Evolutionary conservation across 2,888 invertebrate species (phyloP).

Genomic region (Acanthosepion pharaonis): DNA sequence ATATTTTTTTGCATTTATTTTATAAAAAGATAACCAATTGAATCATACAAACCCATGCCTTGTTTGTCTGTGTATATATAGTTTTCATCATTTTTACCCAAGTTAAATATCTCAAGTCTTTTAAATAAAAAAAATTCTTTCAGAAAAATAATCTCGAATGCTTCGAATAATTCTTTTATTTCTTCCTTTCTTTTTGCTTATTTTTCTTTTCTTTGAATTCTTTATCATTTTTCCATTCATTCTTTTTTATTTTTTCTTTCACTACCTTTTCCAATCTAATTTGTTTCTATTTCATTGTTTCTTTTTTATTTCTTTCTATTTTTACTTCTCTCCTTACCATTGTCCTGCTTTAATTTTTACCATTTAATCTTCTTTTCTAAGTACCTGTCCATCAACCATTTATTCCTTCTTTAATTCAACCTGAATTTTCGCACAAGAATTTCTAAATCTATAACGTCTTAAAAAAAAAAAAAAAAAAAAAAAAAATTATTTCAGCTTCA

Average conservation of each 20-base stretch:
- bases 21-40: too few relatives aligned
- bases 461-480: too few relatives aligned
- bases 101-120: too few relatives aligned
- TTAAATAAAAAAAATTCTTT: too few relatives aligned
- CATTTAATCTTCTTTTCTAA: neutral
- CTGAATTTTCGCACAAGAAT: neutral
- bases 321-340: neutral
- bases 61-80: too few relatives aligned
- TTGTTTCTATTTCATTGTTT: neutral
- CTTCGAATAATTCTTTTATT: neutral
- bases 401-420: slow-evolving; percentile 11
- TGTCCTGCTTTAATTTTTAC: neutral
- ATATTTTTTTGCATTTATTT: too few relatives aligned
- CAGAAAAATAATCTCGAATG: too few relatives aligned
- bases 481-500: neutral
- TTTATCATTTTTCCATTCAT: neutral
- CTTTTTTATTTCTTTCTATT: neutral
- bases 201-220: neutral
- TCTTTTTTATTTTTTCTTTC: neutral
- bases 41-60: too few relatives aligned
- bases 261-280: neutral
- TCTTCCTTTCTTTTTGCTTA: neutral
- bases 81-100: too few relatives aligned
- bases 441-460: neutral
- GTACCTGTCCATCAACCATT: neutral